Base-by-base conservation (phyloP, 2,888 invertebrate genomes). In the Folsomia manolachei region DNA sequence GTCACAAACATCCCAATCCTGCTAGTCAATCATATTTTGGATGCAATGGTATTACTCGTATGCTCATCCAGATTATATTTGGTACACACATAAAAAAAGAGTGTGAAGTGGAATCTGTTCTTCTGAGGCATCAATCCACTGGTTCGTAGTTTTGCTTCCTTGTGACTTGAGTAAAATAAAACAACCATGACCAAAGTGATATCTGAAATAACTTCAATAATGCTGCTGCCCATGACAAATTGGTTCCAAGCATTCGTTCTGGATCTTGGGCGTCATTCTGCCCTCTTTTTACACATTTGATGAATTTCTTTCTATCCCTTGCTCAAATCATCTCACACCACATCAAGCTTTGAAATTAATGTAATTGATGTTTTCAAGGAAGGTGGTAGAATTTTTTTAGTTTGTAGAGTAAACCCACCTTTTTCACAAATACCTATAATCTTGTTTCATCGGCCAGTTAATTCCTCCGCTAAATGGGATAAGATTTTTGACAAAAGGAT, bases 211-310 rank as follows among this genome's bases (percentile, higher is more conserved):
- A 67, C 67, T 67, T 53, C 26, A 60, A 67, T 67, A 74, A 76
- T 72, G 69, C 74, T 56, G 56, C 56, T 72, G 69, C 51, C 69
- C 76, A 70, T 76, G 76, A 74, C 76, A 70, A 76, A 76, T 76
- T 73, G 72, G 39, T 25, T n/a, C 67, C 67, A 51, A 56, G 25
- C 14, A 76, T 76, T 76, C 69, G 76, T 74, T 74, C 71, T 70
- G 71, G 71, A 71, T 68, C 71, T 63, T 67, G 71, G 64, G 60
- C 24, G 67, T 67, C 56, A 67, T 67, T 67, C 56, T 18, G n/a
- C 56, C n/a, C 39, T 39, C 39, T 60, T 56, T 67, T 67, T 25
- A 23, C 23, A 21, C 21, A 4, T 67, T 52, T 67, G 9, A 39
- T 56, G 1, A 60, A 24, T 53, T 21, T 67, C 27, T 67, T 18